Percentiles rank a stretch among this genome's conserved stretches.
Conservation (phyloP, 1,140 invertebrate species). For the Formica exsecta region DNA sequence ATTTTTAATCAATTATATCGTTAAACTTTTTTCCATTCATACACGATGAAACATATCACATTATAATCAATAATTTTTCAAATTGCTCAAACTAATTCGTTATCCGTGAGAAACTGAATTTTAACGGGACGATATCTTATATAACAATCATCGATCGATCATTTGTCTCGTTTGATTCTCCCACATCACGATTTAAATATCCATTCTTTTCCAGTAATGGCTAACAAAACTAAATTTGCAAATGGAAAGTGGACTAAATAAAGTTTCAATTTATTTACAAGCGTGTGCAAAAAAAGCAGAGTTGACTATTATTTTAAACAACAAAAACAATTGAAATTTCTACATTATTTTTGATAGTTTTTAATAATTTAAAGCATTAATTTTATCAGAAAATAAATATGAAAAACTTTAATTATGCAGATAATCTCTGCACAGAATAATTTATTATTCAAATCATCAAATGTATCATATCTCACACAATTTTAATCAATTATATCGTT, state of each 20-base stretch:
- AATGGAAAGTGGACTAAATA: conserved; percentile 6
- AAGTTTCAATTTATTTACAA: conserved; percentile 9
- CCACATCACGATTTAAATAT: background rate
- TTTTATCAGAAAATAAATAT: background rate
- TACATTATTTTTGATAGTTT: background rate
- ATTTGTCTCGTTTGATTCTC: background rate
- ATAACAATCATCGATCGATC: background rate
- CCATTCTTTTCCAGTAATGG: background rate
- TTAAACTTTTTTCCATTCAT: background rate
- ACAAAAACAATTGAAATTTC: background rate
- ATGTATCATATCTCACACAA: background rate
- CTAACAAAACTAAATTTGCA: background rate
- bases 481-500: background rate
- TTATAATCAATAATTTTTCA: background rate
- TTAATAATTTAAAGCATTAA: background rate
- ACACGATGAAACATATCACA: background rate
- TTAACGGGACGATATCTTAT: background rate
- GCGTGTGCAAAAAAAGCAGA: background rate
- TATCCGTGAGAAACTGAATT: background rate
- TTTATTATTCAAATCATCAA: background rate
- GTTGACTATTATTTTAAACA: background rate
- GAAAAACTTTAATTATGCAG: background rate
- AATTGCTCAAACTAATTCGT: background rate
- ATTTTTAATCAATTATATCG: background rate
- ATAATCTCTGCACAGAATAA: background rate